Evolutionary conservation across 2,113 vertebrate genomes (phyloP), one percentile per base, ranked within the genome.

Genomic region (Paraplagusia blochii): DNA sequence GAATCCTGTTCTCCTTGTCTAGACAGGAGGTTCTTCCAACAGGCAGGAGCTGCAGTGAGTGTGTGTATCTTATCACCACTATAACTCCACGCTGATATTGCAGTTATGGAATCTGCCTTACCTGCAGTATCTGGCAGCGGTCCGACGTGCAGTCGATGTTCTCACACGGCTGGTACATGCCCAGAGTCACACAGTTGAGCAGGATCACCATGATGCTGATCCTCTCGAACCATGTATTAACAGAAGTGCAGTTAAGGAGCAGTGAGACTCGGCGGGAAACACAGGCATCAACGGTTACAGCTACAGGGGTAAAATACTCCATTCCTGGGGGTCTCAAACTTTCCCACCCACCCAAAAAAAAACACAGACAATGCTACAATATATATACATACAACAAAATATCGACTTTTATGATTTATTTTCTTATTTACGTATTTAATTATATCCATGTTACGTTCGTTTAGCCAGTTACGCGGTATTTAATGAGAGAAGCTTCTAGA

Each of bases 151-250:
- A 99, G 88, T 98, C 94, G 88, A 99, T 96, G 90, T 99, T 97
- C 64, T 99, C 95, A 35, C 96, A 99, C 0, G 96, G 96, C 71
- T 98, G 96, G 91, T 97, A 99, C 96, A 99, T 99, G 79, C 96
- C 96, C 74, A 99, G 86, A 1, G 96, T 99, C 75, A 98, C 95
- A 9, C 96, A 99, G 89, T 98, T 99, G 56, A 99, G 90, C 72
- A 99, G 88, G 86, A 99, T 99, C 79, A 99, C 94, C 93, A 99
- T 92, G 93, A 99, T 99, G 87, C 96, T 99, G 74, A 98, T 87
- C 76, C 93, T 94, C 82, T 99, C 96, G 29, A 99, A 99, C 96
- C 96, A 99, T 7, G 96, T 98, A 58, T 61, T 40, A 70, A 69
- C 71, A 66, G 53, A 56, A 36, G 19, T 34, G 54, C 56, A 38